Evolutionary conservation across 92 coral and sea anemone species (phyloP).

Genomic region (Scolanthus callimorphus): DNA sequence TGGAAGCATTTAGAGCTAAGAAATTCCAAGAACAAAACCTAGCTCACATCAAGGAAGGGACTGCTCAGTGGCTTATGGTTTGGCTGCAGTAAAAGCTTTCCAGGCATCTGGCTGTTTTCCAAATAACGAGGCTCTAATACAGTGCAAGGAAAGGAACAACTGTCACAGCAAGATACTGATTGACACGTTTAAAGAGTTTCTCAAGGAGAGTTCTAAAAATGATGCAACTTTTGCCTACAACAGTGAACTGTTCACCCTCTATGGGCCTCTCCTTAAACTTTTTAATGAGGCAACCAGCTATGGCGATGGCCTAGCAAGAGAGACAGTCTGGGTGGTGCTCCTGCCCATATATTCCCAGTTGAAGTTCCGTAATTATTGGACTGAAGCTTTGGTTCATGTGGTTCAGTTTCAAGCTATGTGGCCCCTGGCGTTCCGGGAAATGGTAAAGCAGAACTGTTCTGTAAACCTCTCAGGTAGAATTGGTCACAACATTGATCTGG

Average conservation of each 20-base stretch:
- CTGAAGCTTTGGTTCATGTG: slow-evolving; percentile 39
- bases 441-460: slow-evolving; percentile 24
- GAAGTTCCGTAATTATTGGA: slow-evolving; percentile 25
- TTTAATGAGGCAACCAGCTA: slow-evolving; percentile 10
- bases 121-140: slow-evolving; percentile 3
- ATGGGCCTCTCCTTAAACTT: slow-evolving; percentile 25
- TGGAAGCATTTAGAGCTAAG: slow-evolving; percentile 34
- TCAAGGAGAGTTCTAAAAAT: slow-evolving; percentile 1
- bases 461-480: slow-evolving; percentile 27
- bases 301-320: slow-evolving; percentile 28
- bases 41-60: slow-evolving; percentile 34
- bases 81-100: slow-evolving; percentile 24
- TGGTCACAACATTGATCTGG: slow-evolving; percentile 27
- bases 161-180: slow-evolving; percentile 18
- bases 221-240: slow-evolving; percentile 19
- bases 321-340: slow-evolving; percentile 20
- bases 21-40: slow-evolving; percentile 57
- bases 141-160: slow-evolving; percentile 4
- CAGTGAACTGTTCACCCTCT: slow-evolving; percentile 18
- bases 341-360: slow-evolving; percentile 37
- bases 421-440: slow-evolving; percentile 36
- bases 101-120: slow-evolving; percentile 16
- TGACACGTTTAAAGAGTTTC: slow-evolving; percentile 12
- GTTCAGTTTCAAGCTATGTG: slow-evolving; percentile 34
- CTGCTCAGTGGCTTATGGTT: slow-evolving; percentile 9